Base-by-base conservation (phyloP, 2,113 vertebrate species). In the Pterocles gutturalis region DNA sequence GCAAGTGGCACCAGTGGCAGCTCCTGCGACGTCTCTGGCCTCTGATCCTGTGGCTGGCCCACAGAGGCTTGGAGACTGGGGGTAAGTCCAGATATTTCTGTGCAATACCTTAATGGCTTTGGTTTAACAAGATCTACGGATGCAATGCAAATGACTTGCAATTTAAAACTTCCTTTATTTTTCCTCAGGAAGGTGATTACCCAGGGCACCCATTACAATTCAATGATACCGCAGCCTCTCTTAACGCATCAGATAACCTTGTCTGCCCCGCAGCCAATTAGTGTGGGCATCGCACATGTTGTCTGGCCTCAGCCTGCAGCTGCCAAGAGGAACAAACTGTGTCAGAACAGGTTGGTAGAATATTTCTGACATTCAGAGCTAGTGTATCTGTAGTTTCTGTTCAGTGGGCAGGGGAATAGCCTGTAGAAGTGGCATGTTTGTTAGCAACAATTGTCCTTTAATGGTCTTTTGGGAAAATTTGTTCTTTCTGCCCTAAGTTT, bases 211-310 rank as follows among this genome's bases (percentile, higher is more conserved):
- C 99, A 99, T 98, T 99, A 99, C 97, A 99, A 95, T 95, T 99
- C 99, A 81, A 57, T 99, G 98, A 98, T 99, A 96, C 98, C 99
- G 10, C 99, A 99, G 79, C 99, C 99, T 97, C 99, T 99, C 91
- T 93, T 99, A 97, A 98, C 99, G 94, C 99, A 99, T 98, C 99
- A 99, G 97, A 99, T 99, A 98, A 98, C 99, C 94, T 97, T 99
- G 96, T 99, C 99, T 48, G 99, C 99, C 95, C 99, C 99, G 94
- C 99, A 99, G 98, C 99, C 99, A 83, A 99, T 99, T 96, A 99
- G 99, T 72, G 99, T 99, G 98, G 99, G 99, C 97, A 99, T 99
- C 89, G 99, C 99, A 97, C 99, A 99, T 41, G 99, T 99, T 81
- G 98, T 99, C 95, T 99, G 99, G 99, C 99, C 99, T 72, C 99